Evolutionary conservation across 2,888 invertebrate species (phyloP).

Genomic region (Drosophila yooni): DNA sequence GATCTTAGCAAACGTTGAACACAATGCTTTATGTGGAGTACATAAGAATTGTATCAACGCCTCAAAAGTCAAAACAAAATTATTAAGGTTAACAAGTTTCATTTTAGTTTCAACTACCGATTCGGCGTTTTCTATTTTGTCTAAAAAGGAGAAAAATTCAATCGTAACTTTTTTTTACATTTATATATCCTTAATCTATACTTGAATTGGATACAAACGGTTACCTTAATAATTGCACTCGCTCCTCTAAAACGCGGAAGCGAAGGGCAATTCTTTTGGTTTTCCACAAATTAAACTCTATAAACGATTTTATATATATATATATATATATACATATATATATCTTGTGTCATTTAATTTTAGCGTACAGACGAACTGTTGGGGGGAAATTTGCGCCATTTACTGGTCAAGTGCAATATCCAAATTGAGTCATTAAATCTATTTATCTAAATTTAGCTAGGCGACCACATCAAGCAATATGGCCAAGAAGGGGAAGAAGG

Average conservation of each 20-base stretch:
- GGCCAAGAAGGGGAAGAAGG: conserved; percentile 53
- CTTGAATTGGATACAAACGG: background rate
- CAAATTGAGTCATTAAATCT: conserved; percentile 58
- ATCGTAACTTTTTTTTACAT: conserved; percentile 4
- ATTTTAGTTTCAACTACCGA: conserved; percentile 35
- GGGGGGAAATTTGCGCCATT: conserved; percentile 81
- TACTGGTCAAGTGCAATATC: conserved; percentile 81
- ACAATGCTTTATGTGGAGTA: background rate
- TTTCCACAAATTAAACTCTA: background rate
- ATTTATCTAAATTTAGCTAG: conserved; percentile 37
- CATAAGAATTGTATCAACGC: conserved; percentile 22
- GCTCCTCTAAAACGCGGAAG: background rate
- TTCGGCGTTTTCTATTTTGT: conserved; percentile 33
- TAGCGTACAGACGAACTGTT: conserved; percentile 78
- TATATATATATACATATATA: background rate
- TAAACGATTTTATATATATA: too few species aligned
- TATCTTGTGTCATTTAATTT: conserved; percentile 29
- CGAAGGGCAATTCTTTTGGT: background rate
- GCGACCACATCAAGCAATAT: conserved; percentile 35
- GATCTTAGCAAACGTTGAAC: conserved; percentile 36
- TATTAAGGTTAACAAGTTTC: conserved; percentile 38
- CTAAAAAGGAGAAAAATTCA: conserved; percentile 25
- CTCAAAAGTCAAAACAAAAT: conserved; percentile 48
- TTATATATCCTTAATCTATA: background rate
- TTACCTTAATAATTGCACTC: conserved; percentile 7